Evolutionary conservation across 1,140 invertebrate species (phyloP), one percentile per base, ranked within the genome.

Genomic region (Drosophila athabasca): DNA sequence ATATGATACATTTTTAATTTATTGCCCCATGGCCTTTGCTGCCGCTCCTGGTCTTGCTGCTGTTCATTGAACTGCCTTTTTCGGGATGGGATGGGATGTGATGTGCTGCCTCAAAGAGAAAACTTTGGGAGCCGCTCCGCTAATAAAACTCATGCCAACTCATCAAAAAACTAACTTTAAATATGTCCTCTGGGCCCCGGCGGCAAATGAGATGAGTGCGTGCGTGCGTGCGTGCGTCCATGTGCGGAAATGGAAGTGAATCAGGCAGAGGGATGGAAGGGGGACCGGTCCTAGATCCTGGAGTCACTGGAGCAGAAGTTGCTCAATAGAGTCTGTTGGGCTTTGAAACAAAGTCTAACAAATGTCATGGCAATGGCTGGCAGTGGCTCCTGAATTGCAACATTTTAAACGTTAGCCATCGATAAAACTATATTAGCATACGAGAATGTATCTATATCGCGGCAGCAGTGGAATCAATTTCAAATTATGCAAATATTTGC

Each of bases 101-200:
- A 43, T 35, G 49, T 43, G 61, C 48, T 61, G 65, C 65, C 44
- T 62, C 66, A 62, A 65, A 69, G 29, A 59, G 59, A 55, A 55
- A 74, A 87, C 52, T 85, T 82, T 45, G 60, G 61, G 85, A 44
- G 75, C 82, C 62, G 58, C 77, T 66, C 82, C 62, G 58, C 77
- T 84, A 84, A 84, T 84, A 84, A 84, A 84, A 87, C 82, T 81
- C 79, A 77, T 84, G 82, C 82, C 82, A 87, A 87, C 82, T 87
- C 81, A 84, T 84, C 81, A 84, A 77, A 83, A 87, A 87, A 79
- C 60, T 77, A 84, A 84, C 81, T 84, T 84, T 81, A 84, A 84
- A 84, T 77, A 81, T 74, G 82, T 81, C 82, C 82, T 69, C 39
- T 50, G 77, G 81, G 82, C 44, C 39, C 54, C 35, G 43, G 39